Conservation (phyloP, 2,113 vertebrate genomes). For the Sturnira hondurensis region DNA sequence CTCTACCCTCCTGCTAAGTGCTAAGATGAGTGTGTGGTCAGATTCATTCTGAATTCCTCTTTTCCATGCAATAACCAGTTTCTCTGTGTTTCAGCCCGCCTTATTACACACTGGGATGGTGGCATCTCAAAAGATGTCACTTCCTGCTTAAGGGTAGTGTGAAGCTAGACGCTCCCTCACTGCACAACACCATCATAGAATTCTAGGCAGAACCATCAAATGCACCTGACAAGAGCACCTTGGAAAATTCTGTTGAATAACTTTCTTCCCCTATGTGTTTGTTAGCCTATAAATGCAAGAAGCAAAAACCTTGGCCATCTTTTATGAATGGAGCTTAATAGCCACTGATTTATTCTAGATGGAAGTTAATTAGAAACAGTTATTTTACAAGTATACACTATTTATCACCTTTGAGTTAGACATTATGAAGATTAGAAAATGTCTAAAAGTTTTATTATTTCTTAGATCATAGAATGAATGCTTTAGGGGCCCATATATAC, state of each 20-base stretch:
- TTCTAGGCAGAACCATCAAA: background rate
- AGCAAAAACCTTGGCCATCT: background rate
- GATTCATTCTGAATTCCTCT: background rate
- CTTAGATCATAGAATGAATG: background rate
- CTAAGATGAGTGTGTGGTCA: background rate
- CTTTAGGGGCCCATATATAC: background rate
- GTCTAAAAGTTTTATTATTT: background rate
- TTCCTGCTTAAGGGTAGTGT: background rate
- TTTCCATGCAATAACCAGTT: background rate
- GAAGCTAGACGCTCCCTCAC: background rate
- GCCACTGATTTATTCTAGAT: background rate
- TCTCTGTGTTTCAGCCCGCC: background rate
- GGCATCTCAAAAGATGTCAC: background rate
- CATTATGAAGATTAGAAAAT: background rate
- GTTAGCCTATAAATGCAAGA: background rate
- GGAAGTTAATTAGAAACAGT: background rate
- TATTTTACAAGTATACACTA: background rate
- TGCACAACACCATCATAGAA: background rate
- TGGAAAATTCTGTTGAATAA: background rate
- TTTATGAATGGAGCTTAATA: background rate
- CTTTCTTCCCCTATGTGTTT: background rate
- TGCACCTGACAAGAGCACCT: background rate
- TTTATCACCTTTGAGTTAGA: background rate
- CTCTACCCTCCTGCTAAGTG: background rate
- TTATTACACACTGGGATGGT: background rate